Conservation (phyloP, 2,888 invertebrate genomes). For the Lithodes maja region DNA sequence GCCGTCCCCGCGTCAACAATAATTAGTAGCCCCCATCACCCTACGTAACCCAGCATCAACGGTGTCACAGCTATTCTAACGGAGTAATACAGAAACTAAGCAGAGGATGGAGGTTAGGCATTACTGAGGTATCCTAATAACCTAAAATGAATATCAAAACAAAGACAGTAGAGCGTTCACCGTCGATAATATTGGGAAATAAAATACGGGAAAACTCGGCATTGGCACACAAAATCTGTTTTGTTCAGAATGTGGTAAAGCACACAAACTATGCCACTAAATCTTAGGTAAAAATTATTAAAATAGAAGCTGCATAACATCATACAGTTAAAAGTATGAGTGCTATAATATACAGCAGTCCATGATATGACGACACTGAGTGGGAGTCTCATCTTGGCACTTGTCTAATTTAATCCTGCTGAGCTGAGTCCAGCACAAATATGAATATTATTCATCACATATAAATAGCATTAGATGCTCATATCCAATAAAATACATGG, state of each 20-base stretch:
- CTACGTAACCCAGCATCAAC: conserved; percentile 59
- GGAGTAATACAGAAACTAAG: conserved; percentile 57
- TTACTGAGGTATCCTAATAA: conserved; percentile 60
- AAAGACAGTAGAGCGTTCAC: conserved; percentile 52
- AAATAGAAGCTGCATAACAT: conserved; percentile 62
- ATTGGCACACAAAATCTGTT: conserved; percentile 64
- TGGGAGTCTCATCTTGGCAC: conserved; percentile 66
- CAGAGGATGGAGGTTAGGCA: conserved; percentile 63
- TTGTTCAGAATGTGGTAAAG: conserved; percentile 62
- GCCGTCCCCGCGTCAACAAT: conserved; percentile 34
- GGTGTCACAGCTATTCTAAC: conserved; percentile 62
- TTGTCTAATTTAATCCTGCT: conserved; percentile 50
- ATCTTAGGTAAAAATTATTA: conserved; percentile 60
- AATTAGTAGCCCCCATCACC: conserved; percentile 59
- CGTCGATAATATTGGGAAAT: conserved; percentile 49
- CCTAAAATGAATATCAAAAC: conserved; percentile 58
- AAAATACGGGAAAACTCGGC: conserved; percentile 58
- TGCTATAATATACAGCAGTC: conserved; percentile 62
- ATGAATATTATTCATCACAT: conserved; percentile 38
- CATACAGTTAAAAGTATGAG: conserved; percentile 54
- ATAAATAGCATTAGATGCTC: conserved; percentile 54
- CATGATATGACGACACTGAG: conserved; percentile 65
- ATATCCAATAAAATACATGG: conserved; percentile 40
- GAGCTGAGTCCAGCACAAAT: conserved; percentile 43
- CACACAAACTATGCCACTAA: conserved; percentile 66